Evolutionary conservation across 2,113 vertebrate genomes (phyloP).

Genomic region (Crotophaga sulcirostris): DNA sequence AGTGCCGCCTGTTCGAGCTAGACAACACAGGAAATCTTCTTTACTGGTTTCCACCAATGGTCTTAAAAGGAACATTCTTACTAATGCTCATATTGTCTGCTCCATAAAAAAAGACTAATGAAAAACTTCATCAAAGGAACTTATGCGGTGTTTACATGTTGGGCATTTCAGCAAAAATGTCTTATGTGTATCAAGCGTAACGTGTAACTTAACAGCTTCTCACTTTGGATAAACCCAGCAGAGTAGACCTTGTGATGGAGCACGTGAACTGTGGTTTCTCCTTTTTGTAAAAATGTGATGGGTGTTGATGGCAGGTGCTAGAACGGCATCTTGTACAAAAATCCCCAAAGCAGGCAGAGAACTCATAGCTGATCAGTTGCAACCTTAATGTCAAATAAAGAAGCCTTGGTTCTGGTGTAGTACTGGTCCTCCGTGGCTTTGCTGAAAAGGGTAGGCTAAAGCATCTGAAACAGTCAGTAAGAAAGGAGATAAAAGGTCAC

Average conservation of each 20-base stretch:
- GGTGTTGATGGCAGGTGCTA: not conserved
- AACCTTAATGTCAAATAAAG: not conserved
- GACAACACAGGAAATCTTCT: not conserved
- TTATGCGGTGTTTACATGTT: not conserved
- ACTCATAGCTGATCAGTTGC: not conserved
- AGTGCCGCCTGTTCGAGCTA: not conserved
- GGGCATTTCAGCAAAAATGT: not conserved
- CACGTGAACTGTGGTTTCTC: not conserved
- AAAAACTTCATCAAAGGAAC: not conserved
- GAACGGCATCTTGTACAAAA: not conserved
- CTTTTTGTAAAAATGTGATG: not conserved
- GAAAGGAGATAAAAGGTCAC: not conserved
- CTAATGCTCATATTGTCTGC: not conserved
- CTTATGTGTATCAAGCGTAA: not conserved
- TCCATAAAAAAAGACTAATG: not conserved
- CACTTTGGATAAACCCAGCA: not conserved
- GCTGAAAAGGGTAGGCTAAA: not conserved
- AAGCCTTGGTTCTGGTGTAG: not conserved
- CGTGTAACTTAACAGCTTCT: not conserved
- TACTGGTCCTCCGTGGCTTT: not conserved
- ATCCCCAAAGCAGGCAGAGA: not conserved
- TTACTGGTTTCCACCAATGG: not conserved
- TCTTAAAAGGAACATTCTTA: not conserved
- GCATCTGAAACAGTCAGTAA: not conserved
- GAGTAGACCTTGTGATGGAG: not conserved